A percentile compares a stretch with the other conserved stretches of the same genome.
phyloP scores from a whole-genome alignment of 1,140 invertebrate species.

The Atta cephalotes region DNA sequence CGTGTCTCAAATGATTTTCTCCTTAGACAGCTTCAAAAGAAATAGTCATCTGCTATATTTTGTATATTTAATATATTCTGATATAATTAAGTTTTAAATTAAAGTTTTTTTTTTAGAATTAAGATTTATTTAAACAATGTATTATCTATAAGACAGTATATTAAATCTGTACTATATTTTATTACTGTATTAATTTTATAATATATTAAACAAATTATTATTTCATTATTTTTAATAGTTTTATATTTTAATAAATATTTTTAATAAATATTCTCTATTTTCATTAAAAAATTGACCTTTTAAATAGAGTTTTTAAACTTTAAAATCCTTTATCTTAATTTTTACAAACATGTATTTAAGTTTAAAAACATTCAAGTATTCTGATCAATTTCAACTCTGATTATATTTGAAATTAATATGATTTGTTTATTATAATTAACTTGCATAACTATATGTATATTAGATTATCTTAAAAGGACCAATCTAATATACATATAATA shows the following conservation, averaged over 20 bases:
- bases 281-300: neutral
- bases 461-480: too few species aligned
- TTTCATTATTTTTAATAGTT: neutral
- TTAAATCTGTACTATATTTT: too few species aligned
- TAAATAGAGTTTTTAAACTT: neutral
- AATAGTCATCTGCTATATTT: neutral
- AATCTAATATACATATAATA: too few species aligned
- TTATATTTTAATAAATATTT: neutral
- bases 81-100: neutral
- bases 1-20: neutral
- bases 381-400: neutral
- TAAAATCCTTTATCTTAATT: neutral
- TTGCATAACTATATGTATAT: neutral
- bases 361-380: neutral
- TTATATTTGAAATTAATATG: constrained; percentile 60
- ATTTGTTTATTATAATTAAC: constrained; percentile 56
- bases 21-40: neutral
- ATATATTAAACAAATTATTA: neutral
- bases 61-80: neutral
- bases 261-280: neutral
- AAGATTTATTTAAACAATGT: neutral
- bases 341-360: neutral
- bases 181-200: too few species aligned
- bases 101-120: neutral
- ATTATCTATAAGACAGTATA: neutral